Base-by-base conservation (phyloP, 1,140 invertebrate species). In the Orchesella cincta region DNA sequence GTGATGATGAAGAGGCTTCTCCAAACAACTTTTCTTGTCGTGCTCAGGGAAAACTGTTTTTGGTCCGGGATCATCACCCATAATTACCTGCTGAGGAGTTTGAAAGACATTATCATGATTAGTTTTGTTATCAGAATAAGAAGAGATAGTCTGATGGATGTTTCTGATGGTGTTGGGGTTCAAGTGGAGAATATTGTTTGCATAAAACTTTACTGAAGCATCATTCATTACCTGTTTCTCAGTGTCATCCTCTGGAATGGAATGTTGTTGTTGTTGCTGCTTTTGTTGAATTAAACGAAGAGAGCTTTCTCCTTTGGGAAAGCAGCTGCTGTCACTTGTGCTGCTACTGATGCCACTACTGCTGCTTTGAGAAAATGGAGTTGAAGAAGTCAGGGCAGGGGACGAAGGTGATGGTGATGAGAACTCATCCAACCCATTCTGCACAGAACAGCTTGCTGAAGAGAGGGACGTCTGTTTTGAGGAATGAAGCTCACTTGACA, bases 401-500 rank as follows among this genome's bases (percentile, higher is more conserved):
- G 62, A 8, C 14, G 62, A 14, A 14, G 62, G 62, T 2, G 26
- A 33, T 1, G 33, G 39, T 74, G 46, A 18, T 1, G 23, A n/a
- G 29, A 78, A 67, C 34, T 80, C 79, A 28, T 78, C 76, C 36
- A 78, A 57, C 5, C 74, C 76, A 78, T 78, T 77, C 34, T 74
- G 57, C 29, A 80, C 73, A 1, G 76, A 78, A 31, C 76, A 77
- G 29, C 73, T 80, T 36, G 34, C 71, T 35, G 75, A 76, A 64
- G 64, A 14, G 62, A 76, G 36, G 35, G 72, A 51, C 26, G 73
- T 51, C 20, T 28, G 73, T 54, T 51, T 39, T 26, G 28, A 73
- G 26, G 57, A 76, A 31, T 77, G 64, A n/a, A 62, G 77, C 36
- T 81, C 80, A 70, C 72, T 77, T 20, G 80, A 81, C 16, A 81